Evolutionary conservation across 2,888 invertebrate species (phyloP).

Genomic region (Ametastegia equiseti): DNA sequence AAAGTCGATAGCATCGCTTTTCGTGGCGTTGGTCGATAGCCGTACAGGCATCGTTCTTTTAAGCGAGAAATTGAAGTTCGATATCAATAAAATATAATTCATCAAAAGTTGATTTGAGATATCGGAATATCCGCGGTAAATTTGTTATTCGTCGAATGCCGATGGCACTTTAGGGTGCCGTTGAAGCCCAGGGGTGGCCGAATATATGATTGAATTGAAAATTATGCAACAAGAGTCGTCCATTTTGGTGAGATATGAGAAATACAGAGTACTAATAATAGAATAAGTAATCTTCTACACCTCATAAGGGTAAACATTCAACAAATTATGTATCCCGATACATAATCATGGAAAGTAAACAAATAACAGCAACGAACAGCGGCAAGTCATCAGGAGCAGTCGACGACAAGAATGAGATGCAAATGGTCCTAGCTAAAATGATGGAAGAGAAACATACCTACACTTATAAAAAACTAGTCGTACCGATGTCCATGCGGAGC

Average conservation of each 20-base stretch:
- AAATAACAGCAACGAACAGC: slow-evolving; percentile 53
- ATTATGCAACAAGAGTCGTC: slow-evolving; percentile 59
- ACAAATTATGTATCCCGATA: slow-evolving; percentile 48
- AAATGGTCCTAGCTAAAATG: slow-evolving; percentile 69
- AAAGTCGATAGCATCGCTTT: slow-evolving; percentile 63
- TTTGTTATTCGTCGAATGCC: slow-evolving; percentile 56
- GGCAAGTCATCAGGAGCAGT: slow-evolving; percentile 49
- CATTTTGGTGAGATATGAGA: slow-evolving; percentile 61
- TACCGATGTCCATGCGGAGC: slow-evolving; percentile 77
- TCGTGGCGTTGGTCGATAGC: slow-evolving; percentile 67
- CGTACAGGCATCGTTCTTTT: slow-evolving; percentile 64
- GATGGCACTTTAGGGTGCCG: slow-evolving; percentile 13
- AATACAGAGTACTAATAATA: slow-evolving; percentile 50
- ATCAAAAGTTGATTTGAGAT: slow-evolving; percentile 64
- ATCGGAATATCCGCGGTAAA: slow-evolving; percentile 68
- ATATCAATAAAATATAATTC: slow-evolving; percentile 70
- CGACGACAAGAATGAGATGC: slow-evolving; percentile 50
- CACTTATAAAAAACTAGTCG: slow-evolving; percentile 76
- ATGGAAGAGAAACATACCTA: slow-evolving; percentile 73
- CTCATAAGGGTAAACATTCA: neutral
- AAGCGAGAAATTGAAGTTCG: slow-evolving; percentile 74
- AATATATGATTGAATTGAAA: slow-evolving; percentile 43
- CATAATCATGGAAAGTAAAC: slow-evolving; percentile 51
- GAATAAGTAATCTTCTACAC: slow-evolving; percentile 16
- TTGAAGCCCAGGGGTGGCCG: neutral